A percentile compares a stretch with the other conserved stretches of the same genome.
These are phyloP conservation scores for Acromyrmex charruanus DNA, from an alignment of 1,140 invertebrate species.

Conservation along the genomic window DNA sequence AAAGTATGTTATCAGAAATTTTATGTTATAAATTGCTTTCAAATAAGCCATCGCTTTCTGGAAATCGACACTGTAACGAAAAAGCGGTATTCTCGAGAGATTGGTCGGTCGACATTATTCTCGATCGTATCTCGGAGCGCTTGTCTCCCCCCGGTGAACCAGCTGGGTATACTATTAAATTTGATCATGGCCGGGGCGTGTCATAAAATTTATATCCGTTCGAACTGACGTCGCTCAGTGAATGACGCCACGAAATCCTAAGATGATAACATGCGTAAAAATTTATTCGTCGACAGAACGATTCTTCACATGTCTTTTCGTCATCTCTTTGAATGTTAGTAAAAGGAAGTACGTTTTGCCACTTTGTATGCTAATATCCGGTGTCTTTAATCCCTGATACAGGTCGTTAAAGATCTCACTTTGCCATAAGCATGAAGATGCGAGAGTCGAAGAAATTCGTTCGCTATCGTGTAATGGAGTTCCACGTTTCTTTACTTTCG, in stretches of 20 bases:
- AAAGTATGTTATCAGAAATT: background rate
- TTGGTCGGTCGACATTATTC: conserved; percentile 54
- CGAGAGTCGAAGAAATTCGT: conserved; percentile 69
- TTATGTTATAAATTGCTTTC: conserved; percentile 24
- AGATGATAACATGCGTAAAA: conserved; percentile 41
- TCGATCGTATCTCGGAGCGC: conserved; percentile 45
- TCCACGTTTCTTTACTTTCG: conserved; percentile 45
- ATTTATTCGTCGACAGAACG: conserved; percentile 45
- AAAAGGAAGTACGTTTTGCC: conserved; percentile 54
- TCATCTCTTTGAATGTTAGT: background rate
- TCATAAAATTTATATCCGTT: conserved; percentile 66
- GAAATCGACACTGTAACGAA: conserved; percentile 43
- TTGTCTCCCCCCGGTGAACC: conserved; percentile 24
- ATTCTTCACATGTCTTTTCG: background rate
- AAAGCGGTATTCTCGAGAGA: conserved; percentile 46
- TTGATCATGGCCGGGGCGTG: conserved; percentile 46
- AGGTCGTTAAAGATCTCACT: conserved; percentile 49
- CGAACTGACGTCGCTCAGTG: conserved; percentile 19
- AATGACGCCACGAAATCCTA: conserved; percentile 37
- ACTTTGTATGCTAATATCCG: conserved; percentile 72
- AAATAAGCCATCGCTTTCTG: conserved; percentile 20
- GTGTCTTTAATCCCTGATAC: conserved; percentile 63
- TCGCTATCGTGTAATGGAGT: conserved; percentile 67
- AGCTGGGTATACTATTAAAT: conserved; percentile 57
- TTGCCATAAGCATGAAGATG: background rate